These are phyloP conservation scores for Mesochorus sp. DNA, from an alignment of 2,888 invertebrate genomes.

Conservation along the genomic window DNA sequence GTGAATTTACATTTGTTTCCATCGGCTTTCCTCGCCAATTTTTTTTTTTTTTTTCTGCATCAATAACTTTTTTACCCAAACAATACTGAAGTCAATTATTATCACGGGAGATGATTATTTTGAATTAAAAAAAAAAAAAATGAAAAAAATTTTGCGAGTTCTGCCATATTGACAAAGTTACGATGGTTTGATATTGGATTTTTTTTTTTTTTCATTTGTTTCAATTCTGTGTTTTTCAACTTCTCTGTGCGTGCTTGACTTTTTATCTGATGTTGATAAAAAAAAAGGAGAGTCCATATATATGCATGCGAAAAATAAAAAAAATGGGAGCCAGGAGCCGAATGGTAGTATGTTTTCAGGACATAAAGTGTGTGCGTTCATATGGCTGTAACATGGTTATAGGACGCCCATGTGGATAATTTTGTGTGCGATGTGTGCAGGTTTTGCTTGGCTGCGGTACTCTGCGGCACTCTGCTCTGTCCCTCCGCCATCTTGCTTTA, in stretches of 20 bases:
- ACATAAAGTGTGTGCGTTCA: conserved; percentile 25
- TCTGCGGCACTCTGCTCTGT: conserved; percentile 76
- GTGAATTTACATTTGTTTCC: background rate
- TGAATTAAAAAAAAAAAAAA: no score
- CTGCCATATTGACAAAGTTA: no score
- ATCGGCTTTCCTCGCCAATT: background rate
- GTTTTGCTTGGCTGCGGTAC: conserved; percentile 76
- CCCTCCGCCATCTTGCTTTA: conserved; percentile 77
- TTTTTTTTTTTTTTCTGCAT: background rate
- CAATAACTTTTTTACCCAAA: background rate
- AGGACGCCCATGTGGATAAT: conserved; percentile 69
- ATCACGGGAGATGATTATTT: no score
- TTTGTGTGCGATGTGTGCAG: conserved; percentile 67
- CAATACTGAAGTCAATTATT: no score
- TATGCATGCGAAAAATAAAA: background rate
- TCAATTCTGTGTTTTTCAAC: no score
- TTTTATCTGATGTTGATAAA: no score
- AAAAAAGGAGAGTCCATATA: no score
- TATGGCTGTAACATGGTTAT: conserved; percentile 44
- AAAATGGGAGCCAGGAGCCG: background rate
- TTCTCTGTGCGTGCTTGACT: no score
- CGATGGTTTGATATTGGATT: no score
- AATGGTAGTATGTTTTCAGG: conserved; percentile 6
- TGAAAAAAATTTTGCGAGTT: no score
- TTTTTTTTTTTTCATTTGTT: no score